Base-by-base conservation (phyloP, 2,888 invertebrate genomes). In the Saturnia japonica region DNA sequence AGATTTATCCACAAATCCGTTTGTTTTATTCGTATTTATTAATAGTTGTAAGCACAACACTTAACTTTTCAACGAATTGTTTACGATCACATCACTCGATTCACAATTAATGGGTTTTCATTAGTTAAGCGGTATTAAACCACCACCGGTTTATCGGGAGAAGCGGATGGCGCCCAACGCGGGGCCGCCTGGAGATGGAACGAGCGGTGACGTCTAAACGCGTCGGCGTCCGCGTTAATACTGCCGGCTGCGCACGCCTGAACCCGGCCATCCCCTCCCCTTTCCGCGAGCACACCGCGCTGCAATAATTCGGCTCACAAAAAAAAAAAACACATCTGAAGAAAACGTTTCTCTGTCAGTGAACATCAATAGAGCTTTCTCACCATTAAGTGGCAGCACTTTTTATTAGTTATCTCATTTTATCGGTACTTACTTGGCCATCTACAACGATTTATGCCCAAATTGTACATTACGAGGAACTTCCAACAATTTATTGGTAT, bases 191-290 rank as follows among this genome's bases (percentile, higher is more conserved):
- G 62, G 51, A 47, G 70, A 19, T 51, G 68, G 73, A 73, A 80
- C 78, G 80, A 75, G 75, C 80, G 76, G 75, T 72, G 75, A 80
- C 82, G 82, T 82, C 77, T 83, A 80, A 74, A 74, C 81, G 76
- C 77, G 76, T 71, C 84, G 85, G 82, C 85, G 80, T 79, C 80
- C 84, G 84, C 85, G 84, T 79, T 78, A 85, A 79, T 76, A 93
- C 93, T 92, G 89, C 86, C 91, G 91, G 87, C 84, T 89, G 91
- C 92, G 91, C 92, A 90, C 88, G 91, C 91, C 91, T 90, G 88
- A 83, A 84, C 91, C 91, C 91, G 87, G 89, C 85, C 87, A 60
- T 60, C 57, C 81, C 86, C 84, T 80, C 75, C 76, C 72, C 77
- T 45, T 74, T 74, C 74, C 79, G 77, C 80, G 74, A 77, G 71